phyloP scores from a whole-genome alignment of 2,797 vertebrate genomes.

The Cygnus olor region DNA sequence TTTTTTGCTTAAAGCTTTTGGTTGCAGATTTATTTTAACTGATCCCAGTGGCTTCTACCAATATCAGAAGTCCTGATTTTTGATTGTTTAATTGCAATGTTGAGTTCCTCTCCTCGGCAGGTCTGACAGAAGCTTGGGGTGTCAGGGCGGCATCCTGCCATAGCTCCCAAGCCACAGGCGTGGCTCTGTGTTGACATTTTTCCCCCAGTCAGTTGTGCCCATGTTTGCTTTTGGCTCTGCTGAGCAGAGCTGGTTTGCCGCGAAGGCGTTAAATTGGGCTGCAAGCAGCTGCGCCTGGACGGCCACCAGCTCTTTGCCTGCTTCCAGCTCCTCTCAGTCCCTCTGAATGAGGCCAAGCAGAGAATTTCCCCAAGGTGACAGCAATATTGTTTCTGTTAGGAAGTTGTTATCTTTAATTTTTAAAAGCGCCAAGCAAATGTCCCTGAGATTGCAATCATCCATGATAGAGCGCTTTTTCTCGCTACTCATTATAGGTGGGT shows the following conservation, averaged over 20 bases:
- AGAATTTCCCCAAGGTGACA: conserved; percentile 69
- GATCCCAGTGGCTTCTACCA: not conserved
- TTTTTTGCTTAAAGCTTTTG: not conserved
- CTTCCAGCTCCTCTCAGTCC: conserved; percentile 18
- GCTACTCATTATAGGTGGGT: conserved; percentile 23
- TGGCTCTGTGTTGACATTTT: not conserved
- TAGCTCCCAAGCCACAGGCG: accelerated
- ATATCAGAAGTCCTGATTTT: not conserved
- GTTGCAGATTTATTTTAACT: not conserved
- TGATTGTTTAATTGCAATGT: not conserved
- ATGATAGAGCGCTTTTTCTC: conserved; percentile 60
- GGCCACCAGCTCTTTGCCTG: conserved; percentile 1
- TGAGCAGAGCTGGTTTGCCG: not conserved
- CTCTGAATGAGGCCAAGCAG: conserved; percentile 45
- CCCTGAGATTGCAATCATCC: conserved; percentile 64
- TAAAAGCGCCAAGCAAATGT: conserved; percentile 64
- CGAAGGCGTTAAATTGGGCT: not conserved
- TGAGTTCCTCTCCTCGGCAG: not conserved
- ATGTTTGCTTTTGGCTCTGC: not conserved
- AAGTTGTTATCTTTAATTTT: conserved; percentile 71
- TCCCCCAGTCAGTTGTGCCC: not conserved
- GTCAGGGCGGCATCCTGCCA: not conserved
- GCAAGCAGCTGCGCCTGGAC: conserved; percentile 17
- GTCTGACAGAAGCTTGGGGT: accelerated
- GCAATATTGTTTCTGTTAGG: conserved; percentile 68